phyloP scores from a whole-genome alignment of 1,140 invertebrate genomes.

The Octopus bimaculoides region DNA sequence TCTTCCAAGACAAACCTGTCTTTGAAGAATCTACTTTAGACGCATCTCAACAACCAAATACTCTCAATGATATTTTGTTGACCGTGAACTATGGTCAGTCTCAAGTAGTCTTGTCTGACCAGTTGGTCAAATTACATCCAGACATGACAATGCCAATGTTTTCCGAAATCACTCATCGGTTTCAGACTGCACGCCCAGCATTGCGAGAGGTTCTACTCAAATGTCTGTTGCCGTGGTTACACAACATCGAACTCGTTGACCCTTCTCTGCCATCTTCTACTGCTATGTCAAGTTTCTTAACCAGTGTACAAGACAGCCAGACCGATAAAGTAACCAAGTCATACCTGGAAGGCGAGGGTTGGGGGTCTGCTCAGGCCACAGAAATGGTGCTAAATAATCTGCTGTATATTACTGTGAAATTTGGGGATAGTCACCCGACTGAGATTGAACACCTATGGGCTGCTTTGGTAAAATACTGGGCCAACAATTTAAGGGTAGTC shows the following conservation, averaged over 20 bases:
- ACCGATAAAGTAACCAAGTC: conserved; percentile 39
- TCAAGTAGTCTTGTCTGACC: conserved; percentile 86
- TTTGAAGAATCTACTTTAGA: conserved; percentile 43
- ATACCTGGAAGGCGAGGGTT: conserved; percentile 75
- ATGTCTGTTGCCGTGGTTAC: conserved; percentile 93
- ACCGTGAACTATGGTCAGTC: conserved; percentile 86
- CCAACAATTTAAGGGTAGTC: conserved; percentile 95
- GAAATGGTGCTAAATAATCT: conserved; percentile 99
- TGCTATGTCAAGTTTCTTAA: conserved; percentile 49
- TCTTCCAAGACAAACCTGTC: conserved; percentile 66
- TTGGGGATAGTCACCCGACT: conserved; percentile 90
- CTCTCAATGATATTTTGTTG: conserved; percentile 73
- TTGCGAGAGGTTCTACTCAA: conserved; percentile 85
- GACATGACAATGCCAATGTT: conserved; percentile 99
- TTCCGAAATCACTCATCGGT: conserved; percentile 91
- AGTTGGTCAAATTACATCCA: conserved; percentile 89
- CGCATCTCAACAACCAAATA: conserved; percentile 24
- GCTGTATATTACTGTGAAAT: conserved; percentile 95
- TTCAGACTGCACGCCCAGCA: conserved; percentile 91
- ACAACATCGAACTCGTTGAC: conserved; percentile 98
- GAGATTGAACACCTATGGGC: conserved; percentile 96
- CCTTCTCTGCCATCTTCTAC: conserved; percentile 83
- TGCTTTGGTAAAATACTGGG: conserved; percentile 91
- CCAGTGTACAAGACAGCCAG: conserved; percentile 42
- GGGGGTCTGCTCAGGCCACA: conserved; percentile 95